These are phyloP conservation scores for Saturnia pavonia DNA, from an alignment of 2,888 invertebrate genomes.

Conservation along the genomic window DNA sequence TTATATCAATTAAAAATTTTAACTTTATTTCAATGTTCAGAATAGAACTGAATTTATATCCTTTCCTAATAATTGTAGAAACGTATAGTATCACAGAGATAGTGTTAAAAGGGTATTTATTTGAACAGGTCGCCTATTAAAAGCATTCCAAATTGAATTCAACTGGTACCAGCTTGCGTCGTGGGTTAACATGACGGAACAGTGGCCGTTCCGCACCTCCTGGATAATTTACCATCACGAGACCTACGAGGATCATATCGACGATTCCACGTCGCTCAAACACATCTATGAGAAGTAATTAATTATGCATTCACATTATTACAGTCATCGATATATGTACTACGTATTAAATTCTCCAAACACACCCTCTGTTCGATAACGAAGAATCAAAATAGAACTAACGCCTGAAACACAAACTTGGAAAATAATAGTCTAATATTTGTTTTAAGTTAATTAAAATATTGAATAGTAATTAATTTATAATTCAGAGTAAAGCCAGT, in stretches of 20 bases:
- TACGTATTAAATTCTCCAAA: too few species aligned
- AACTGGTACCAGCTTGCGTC: conserved; percentile 99
- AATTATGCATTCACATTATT: conserved; percentile 48
- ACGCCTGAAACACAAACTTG: neutral
- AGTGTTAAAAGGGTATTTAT: neutral
- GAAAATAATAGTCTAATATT: too few species aligned
- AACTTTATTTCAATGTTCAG: too few species aligned
- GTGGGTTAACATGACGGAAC: conserved; percentile 99
- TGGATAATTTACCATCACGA: conserved; percentile 98
- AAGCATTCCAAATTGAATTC: conserved; percentile 99
- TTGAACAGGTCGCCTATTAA: conserved; percentile 91
- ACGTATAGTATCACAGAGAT: too few species aligned
- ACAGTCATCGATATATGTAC: too few species aligned
- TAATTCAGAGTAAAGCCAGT: conserved; percentile 87
- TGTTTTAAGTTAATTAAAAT: too few species aligned
- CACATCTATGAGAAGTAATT: conserved; percentile 96
- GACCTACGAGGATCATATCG: conserved; percentile 91
- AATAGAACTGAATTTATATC: too few species aligned
- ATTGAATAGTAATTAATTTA: neutral
- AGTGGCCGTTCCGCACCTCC: conserved; percentile 98
- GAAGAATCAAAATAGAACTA: neutral
- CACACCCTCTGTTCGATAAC: too few species aligned
- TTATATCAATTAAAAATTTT: too few species aligned
- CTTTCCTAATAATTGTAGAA: too few species aligned
- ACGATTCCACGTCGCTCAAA: conserved; percentile 93